These are phyloP conservation scores for Erynnis tages DNA, from an alignment of 2,888 invertebrate genomes.

Conservation along the genomic window DNA sequence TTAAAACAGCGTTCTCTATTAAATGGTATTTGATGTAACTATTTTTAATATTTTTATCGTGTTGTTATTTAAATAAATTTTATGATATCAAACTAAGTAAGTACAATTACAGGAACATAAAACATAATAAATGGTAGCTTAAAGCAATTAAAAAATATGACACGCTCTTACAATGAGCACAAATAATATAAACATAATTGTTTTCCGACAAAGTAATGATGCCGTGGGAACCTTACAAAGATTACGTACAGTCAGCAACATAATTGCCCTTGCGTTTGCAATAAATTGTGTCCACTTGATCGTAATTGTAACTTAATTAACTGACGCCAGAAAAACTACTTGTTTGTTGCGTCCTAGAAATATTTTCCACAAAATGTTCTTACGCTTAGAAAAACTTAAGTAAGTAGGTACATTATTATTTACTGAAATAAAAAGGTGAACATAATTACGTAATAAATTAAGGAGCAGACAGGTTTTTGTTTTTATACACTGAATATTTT, in stretches of 20 bases:
- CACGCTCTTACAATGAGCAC: constrained; percentile 1
- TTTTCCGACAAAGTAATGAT: constrained; percentile 20
- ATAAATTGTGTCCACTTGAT: constrained; percentile 15
- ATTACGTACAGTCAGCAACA: constrained; percentile 18
- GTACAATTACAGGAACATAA: too few relatives aligned
- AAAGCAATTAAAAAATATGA: constrained; percentile 6
- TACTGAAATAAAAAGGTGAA: not conserved
- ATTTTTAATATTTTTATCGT: too few relatives aligned
- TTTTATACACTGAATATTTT: not conserved
- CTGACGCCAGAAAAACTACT: not conserved
- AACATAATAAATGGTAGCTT: too few relatives aligned
- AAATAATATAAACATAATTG: constrained; percentile 18
- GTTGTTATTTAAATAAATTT: too few relatives aligned
- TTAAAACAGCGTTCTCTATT: too few relatives aligned
- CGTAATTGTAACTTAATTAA: constrained; percentile 15
- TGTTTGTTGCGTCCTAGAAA: not conserved
- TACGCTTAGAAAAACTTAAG: too few relatives aligned
- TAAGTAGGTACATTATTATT: not conserved
- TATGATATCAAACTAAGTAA: too few relatives aligned
- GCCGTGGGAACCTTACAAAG: constrained; percentile 21
- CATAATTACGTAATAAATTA: too few relatives aligned
- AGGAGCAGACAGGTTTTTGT: too few relatives aligned
- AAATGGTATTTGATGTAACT: too few relatives aligned
- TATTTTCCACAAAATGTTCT: not conserved
- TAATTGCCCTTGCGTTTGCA: constrained; percentile 20